Evolutionary conservation across 2,797 vertebrate genomes (phyloP), one percentile per base, ranked within the genome.

Genomic region (Poliocrania exsul): DNA sequence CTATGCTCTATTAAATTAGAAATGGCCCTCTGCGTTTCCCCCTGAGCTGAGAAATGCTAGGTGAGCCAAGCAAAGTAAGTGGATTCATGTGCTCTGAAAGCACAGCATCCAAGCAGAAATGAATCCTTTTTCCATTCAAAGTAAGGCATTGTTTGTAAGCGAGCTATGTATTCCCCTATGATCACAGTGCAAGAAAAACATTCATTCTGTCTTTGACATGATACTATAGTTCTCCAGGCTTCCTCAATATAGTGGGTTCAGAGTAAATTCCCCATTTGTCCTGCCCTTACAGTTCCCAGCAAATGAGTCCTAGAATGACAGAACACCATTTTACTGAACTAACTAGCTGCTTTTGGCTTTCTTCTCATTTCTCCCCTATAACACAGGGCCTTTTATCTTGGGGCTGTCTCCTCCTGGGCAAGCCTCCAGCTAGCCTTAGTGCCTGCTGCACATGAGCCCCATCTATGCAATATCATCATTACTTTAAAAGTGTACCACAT

Each of bases 311-410:
- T 62, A 31, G 66, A 90, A 81, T 89, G 84, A 92, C 91, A 94
- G 87, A 91, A 88, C 69, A 86, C 47, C 75, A 93, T 92, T 96
- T 96, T 60, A 91, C 54, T 86, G 80, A 88, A 57, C 80, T 77
- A 86, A 72, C 82, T 90, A 67, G 83, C 81, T 91, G 92, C 66
- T 92, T 92, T 93, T 88, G 66, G 87, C 85, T 96, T 92, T 91
- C 65, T 92, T 93, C 70, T 93, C 49, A 26, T 79, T 93, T 88
- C 51, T 81, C 3, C 72, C 54, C 47, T 81, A 12, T 37, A 92
- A 96, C 85, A 96, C 80, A 90, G 80, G 46, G 80, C 62, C 87
- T 95, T 96, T 96, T 94, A 96, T 97, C 92, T 90, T 66, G 40
- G 51, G 70, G 60, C 91, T 90, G 66, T 70, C 87, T 93, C 89